Percentiles rank a stretch among this genome's conserved stretches.
Conservation (phyloP, 2,113 vertebrate genomes). For the Psophia crepitans region DNA sequence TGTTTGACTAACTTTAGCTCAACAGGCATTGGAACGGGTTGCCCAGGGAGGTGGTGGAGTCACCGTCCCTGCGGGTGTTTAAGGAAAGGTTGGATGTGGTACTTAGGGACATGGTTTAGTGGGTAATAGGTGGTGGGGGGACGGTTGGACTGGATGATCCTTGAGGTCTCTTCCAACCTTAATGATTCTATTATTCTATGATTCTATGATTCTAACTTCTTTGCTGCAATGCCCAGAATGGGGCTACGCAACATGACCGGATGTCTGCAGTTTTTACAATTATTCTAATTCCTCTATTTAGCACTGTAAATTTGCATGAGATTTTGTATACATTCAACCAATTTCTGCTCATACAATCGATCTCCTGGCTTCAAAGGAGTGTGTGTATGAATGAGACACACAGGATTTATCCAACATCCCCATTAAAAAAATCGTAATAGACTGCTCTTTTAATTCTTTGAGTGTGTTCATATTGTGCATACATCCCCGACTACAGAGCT, state of each 20-base stretch:
- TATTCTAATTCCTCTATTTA: not conserved
- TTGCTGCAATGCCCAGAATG: not conserved
- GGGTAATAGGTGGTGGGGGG: too few relatives aligned
- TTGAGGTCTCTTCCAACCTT: too few relatives aligned
- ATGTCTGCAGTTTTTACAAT: not conserved
- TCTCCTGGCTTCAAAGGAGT: constrained; percentile 1
- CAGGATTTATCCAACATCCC: not conserved
- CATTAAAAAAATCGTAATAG: not conserved
- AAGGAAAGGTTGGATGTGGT: too few relatives aligned
- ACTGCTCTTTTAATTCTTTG: not conserved
- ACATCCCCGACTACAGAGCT: not conserved
- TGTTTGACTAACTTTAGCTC: not conserved
- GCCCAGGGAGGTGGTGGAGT: too few relatives aligned
- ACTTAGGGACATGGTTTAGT: too few relatives aligned
- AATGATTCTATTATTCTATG: too few relatives aligned
- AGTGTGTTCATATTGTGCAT: not conserved
- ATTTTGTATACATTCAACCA: not conserved
- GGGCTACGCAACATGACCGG: not conserved
- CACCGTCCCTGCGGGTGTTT: too few relatives aligned
- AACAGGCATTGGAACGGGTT: too few relatives aligned
- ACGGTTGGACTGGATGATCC: too few relatives aligned
- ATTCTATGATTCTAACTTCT: too few relatives aligned
- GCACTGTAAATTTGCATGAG: not conserved
- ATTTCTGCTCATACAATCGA: not conserved
- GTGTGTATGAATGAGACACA: not conserved